Percentiles rank a stretch among this genome's conserved stretches.
These are phyloP conservation scores for Proisotoma minuta DNA, from an alignment of 2,888 invertebrate species.

Conservation along the genomic window DNA sequence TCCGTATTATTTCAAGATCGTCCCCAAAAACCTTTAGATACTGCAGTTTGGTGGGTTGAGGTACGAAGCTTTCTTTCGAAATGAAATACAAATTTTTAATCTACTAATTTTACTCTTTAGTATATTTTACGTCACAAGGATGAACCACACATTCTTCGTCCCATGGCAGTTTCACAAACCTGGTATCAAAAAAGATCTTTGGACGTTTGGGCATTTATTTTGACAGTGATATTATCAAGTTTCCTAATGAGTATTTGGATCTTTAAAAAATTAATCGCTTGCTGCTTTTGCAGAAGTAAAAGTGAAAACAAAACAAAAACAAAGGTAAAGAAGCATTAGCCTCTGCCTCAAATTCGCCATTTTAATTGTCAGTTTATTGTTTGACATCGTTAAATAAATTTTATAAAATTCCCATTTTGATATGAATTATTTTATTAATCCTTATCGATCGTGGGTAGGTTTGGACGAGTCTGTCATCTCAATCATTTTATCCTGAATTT, in stretches of 20 bases:
- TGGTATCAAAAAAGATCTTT: constrained; percentile 33
- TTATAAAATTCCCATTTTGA: neutral
- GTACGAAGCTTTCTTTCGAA: no score
- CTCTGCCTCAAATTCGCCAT: neutral
- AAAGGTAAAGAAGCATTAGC: constrained; percentile 5
- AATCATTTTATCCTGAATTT: no score
- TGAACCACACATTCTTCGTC: constrained; percentile 24
- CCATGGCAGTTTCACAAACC: constrained; percentile 14
- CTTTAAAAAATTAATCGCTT: neutral
- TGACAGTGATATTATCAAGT: neutral
- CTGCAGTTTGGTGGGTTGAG: constrained; percentile 36
- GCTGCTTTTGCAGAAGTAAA: neutral
- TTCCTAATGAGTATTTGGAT: neutral
- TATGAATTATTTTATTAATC: no score
- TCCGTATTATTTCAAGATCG: constrained; percentile 28
- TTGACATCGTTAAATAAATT: no score
- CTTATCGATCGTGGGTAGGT: no score
- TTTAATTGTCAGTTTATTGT: no score
- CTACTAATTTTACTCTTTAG: no score
- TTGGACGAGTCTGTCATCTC: no score
- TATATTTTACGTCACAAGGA: constrained; percentile 35
- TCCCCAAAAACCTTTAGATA: constrained; percentile 32
- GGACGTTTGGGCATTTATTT: constrained; percentile 36
- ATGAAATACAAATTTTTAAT: no score
- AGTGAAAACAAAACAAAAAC: neutral